These are phyloP conservation scores for Pyrocoelia pectoralis DNA, from an alignment of 2,888 invertebrate species.

Conservation along the genomic window DNA sequence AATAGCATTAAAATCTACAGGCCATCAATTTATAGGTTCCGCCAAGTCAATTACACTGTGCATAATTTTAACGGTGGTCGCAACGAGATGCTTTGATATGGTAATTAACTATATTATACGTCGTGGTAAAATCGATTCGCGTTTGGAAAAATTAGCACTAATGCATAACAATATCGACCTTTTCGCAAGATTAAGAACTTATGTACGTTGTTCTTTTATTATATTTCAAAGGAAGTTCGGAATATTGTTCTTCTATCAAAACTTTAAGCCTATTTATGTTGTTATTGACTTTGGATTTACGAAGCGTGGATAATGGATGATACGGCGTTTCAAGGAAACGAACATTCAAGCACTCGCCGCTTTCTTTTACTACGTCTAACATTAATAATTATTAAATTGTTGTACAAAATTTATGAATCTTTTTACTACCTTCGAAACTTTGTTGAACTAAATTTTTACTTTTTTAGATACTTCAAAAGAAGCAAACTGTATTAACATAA, in stretches of 20 bases:
- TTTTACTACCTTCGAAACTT: slow-evolving; percentile 26
- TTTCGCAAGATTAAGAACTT: not conserved
- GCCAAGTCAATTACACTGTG: slow-evolving; percentile 47
- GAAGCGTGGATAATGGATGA: slow-evolving; percentile 54
- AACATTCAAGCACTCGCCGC: slow-evolving; percentile 9
- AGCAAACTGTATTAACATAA: no score
- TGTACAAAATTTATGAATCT: slow-evolving; percentile 21
- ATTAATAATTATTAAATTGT: slow-evolving; percentile 18
- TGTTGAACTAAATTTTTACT: no score
- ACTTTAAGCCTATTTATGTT: slow-evolving; percentile 53
- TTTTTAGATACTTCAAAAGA: no score
- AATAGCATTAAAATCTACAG: slow-evolving; percentile 35
- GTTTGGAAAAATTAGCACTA: slow-evolving; percentile 7
- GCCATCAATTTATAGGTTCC: slow-evolving; percentile 43
- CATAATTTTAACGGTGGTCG: slow-evolving; percentile 49
- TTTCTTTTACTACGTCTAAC: slow-evolving; percentile 16
- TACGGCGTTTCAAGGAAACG: slow-evolving; percentile 31
- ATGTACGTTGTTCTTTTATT: not conserved
- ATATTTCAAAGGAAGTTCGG: slow-evolving; percentile 36
- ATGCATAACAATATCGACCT: no score
- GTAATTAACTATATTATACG: slow-evolving; percentile 50
- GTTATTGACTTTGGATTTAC: slow-evolving; percentile 55
- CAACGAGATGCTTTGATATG: slow-evolving; percentile 51
- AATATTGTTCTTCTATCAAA: slow-evolving; percentile 40
- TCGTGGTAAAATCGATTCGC: slow-evolving; percentile 37